These are phyloP conservation scores for Platypus cylindrus DNA, from an alignment of 2,888 invertebrate genomes.

Conservation along the genomic window DNA sequence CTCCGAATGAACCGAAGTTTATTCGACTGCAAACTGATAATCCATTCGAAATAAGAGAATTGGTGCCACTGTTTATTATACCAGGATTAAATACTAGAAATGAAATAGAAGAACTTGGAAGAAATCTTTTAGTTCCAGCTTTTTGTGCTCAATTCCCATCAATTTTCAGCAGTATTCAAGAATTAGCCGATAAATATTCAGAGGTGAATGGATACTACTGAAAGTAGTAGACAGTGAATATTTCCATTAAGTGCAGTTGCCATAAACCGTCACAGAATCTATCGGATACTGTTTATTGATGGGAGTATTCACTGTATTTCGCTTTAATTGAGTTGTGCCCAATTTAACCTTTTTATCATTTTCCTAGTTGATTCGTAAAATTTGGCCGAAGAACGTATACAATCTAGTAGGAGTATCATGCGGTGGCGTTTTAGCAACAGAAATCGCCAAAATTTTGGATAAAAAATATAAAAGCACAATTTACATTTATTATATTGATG, in stretches of 20 bases:
- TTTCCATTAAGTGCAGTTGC: too few species aligned
- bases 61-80: conserved; percentile 33
- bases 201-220: conserved; percentile 20
- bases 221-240: too few species aligned
- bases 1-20: conserved; percentile 26
- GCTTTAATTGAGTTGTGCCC: too few species aligned
- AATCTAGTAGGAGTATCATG: conserved; percentile 80
- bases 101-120: conserved; percentile 24
- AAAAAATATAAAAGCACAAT: conserved; percentile 41
- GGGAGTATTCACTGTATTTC: too few species aligned
- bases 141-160: conserved; percentile 30
- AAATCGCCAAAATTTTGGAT: conserved; percentile 65
- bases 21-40: conserved; percentile 30
- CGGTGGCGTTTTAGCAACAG: conserved; percentile 68
- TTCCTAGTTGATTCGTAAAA: conserved; percentile 45
- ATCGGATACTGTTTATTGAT: too few species aligned
- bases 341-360: too few species aligned
- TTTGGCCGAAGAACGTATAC: conserved; percentile 52
- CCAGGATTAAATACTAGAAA: conserved; percentile 31
- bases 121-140: conserved; percentile 30
- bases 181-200: conserved; percentile 26
- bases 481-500: conserved; percentile 66
- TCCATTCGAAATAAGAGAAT: conserved; percentile 29
- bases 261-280: too few species aligned
- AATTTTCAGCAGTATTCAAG: conserved; percentile 21